Conservation (phyloP, 2,113 vertebrate species). For the Hippoglossus stenolepis region DNA sequence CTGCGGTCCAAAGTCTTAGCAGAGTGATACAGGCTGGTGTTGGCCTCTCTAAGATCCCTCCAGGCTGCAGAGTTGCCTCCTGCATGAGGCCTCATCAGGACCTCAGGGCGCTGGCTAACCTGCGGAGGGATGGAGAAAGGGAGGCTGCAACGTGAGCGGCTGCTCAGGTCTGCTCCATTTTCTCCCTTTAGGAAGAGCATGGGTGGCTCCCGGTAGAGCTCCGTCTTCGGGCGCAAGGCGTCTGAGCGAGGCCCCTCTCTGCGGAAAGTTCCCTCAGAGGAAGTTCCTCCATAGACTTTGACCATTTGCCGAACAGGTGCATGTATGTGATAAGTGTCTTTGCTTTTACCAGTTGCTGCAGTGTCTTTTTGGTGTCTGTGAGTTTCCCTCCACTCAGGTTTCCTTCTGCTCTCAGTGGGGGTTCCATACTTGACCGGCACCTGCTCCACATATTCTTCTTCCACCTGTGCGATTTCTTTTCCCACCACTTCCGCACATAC, state of each 20-base stretch:
- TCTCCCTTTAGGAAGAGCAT: constrained; percentile 72
- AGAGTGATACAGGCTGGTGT: constrained; percentile 73
- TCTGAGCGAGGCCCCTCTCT: constrained; percentile 74
- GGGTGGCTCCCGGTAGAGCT: constrained; percentile 76
- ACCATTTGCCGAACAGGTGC: constrained; percentile 68
- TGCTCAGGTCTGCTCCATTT: constrained; percentile 68
- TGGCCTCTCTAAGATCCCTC: constrained; percentile 73
- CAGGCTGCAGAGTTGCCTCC: constrained; percentile 62
- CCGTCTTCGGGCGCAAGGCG: constrained; percentile 69
- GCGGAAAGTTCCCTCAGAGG: constrained; percentile 65
- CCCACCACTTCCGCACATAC: constrained; percentile 23
- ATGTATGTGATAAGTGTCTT: constrained; percentile 60
- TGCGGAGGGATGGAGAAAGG: constrained; percentile 65
- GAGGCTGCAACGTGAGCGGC: constrained; percentile 70
- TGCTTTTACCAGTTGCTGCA: constrained; percentile 38
- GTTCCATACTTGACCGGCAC: constrained; percentile 63
- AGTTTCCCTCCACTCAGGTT: constrained; percentile 59
- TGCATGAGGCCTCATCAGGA: constrained; percentile 72
- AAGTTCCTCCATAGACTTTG: constrained; percentile 71
- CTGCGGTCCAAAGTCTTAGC: constrained; percentile 82
- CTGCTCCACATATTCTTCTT: constrained; percentile 57
- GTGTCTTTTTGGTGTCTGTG: constrained; percentile 55
- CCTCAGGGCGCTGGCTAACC: constrained; percentile 69
- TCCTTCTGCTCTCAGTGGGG: constrained; percentile 47
- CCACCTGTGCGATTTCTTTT: constrained; percentile 23